These are phyloP conservation scores for Thunnus albacares DNA, from an alignment of 2,797 vertebrate genomes.

Conservation along the genomic window DNA sequence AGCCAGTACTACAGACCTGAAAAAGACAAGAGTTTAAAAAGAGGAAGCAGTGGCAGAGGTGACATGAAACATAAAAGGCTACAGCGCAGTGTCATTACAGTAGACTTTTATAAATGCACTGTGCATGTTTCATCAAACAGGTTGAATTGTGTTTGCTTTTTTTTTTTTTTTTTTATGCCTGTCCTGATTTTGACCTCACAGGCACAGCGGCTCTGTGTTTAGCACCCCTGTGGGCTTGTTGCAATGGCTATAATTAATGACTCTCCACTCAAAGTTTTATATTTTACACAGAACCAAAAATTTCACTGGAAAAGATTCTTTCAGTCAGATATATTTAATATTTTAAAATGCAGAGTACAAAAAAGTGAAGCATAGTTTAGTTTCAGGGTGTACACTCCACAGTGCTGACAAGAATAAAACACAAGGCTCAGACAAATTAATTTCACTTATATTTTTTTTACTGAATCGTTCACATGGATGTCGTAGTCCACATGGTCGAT, in stretches of 20 bases:
- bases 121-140: constrained; percentile 16
- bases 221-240: neutral
- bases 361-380: neutral
- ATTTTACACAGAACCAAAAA: no score
- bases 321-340: no score
- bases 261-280: no score
- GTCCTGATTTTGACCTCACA: neutral
- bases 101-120: neutral
- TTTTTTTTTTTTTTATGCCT: neutral
- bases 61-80: constrained; percentile 13
- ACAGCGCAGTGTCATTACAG: neutral
- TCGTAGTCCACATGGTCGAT: no score
- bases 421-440: no score
- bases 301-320: no score
- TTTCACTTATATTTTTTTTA: no score
- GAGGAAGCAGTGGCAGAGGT: neutral
- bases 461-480: no score
- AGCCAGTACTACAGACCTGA: constrained; percentile 89
- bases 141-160: neutral
- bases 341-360: neutral
- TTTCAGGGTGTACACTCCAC: neutral
- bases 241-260: no score
- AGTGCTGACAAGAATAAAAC: neutral
- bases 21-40: constrained; percentile 24
- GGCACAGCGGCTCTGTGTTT: neutral